phyloP scores from a whole-genome alignment of 2,113 vertebrate genomes.

The Ammospiza caudacuta region DNA sequence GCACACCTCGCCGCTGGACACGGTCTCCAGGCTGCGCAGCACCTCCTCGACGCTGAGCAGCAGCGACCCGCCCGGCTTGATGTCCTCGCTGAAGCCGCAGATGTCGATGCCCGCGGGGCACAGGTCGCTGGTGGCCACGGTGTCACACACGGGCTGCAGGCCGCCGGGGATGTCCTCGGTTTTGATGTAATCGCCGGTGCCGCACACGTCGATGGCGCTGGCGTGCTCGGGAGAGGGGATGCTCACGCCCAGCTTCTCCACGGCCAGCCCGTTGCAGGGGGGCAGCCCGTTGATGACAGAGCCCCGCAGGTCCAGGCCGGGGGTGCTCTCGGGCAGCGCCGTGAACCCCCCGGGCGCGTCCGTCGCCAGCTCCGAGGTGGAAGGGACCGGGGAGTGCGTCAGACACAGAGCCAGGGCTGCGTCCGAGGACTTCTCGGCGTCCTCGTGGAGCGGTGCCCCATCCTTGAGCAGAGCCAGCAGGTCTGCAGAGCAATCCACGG shows the following conservation, averaged over 20 bases:
- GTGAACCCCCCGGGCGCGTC: slow-evolving; percentile 72
- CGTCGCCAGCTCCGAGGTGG: slow-evolving; percentile 76
- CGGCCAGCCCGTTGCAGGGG: slow-evolving; percentile 88
- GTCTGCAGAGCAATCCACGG: slow-evolving; percentile 87
- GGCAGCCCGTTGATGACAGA: slow-evolving; percentile 88
- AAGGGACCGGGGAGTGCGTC: slow-evolving; percentile 85
- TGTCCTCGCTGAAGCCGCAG: slow-evolving; percentile 89
- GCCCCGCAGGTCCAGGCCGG: slow-evolving; percentile 73
- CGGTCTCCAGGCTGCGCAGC: slow-evolving; percentile 91
- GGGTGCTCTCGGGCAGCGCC: slow-evolving; percentile 73
- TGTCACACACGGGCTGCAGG: slow-evolving; percentile 86
- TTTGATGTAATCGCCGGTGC: slow-evolving; percentile 84
- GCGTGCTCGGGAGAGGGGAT: slow-evolving; percentile 85
- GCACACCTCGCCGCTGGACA: slow-evolving; percentile 82
- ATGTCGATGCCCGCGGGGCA: slow-evolving; percentile 88
- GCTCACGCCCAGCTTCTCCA: slow-evolving; percentile 83
- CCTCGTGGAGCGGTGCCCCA: slow-evolving; percentile 81
- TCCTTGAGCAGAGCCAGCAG: slow-evolving; percentile 91
- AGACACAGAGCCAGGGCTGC: slow-evolving; percentile 79
- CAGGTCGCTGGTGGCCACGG: slow-evolving; percentile 80
- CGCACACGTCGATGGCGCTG: slow-evolving; percentile 79
- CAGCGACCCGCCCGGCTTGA: slow-evolving; percentile 88
- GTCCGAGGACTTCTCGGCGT: slow-evolving; percentile 78
- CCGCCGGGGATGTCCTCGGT: slow-evolving; percentile 81
- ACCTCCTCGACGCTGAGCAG: slow-evolving; percentile 93